Evolutionary conservation across 2,888 invertebrate species (phyloP), one percentile per base, ranked within the genome.

Genomic region (Drosophila ezoana): DNA sequence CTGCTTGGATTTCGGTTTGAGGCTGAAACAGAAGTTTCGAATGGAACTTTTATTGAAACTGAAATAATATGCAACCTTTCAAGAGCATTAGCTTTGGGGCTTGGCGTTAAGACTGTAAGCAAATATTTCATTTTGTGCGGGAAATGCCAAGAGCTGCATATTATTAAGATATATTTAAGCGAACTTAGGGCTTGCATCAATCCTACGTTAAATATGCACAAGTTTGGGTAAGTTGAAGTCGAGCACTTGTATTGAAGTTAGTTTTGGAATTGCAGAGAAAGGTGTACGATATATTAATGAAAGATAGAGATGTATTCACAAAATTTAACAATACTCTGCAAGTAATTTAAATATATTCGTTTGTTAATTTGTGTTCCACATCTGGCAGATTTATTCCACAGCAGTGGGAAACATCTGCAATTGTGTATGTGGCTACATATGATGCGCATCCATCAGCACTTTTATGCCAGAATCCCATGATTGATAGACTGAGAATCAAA

Each of bases 401-500:
- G 38, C 2, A 18, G n/a, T 4, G 3, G 20, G 13, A 4, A 48
- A 38, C 20, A 58, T 33, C 20, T 51, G 23, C 28, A 28, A 28
- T 48, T 18, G 28, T 23, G 38, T 35, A n/a, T 47, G 23, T 37
- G 67, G 16, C 53, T 33, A 40, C 77, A 76, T 64, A 53, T 68
- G 69, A 58, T 18, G 58, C 48, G 0, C n/a, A 51, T 82, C 70
- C 14, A 68, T 86, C 81, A 52, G 33, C 82, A 67, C 40, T 9
- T 62, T 5, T 14, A 2, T 14, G 47, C 43, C 16, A 44, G 38
- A 49, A 35, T 41, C 14, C n/a, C 69, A 56, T 81, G 84, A 83
- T 83, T 84, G 72, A 83, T 84, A 59, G 51, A 78, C 79, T 83
- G 49, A 72, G 67, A 76, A 69, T 59, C 57, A 38, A 63, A 67